Evolutionary conservation across 1,140 invertebrate genomes (phyloP).

Genomic region (Coelopa frigida): DNA sequence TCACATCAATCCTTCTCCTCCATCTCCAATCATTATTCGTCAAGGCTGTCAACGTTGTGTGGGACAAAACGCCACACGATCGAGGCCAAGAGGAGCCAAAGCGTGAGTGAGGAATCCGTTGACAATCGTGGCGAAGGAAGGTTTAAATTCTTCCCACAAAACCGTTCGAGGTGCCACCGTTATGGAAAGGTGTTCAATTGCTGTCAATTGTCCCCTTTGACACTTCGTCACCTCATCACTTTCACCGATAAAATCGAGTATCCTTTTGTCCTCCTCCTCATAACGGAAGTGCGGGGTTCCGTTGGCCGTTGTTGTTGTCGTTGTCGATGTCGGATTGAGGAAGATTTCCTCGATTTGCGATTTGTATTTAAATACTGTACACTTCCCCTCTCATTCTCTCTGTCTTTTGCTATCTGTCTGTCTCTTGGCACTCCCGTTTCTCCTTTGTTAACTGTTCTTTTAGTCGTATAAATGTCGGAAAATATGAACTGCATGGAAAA

Average conservation of each 20-base stretch:
- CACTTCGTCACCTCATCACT: not conserved
- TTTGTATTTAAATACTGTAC: constrained; percentile 10
- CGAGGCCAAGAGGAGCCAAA: too few species aligned
- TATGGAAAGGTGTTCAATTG: not conserved
- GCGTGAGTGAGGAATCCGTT: too few species aligned
- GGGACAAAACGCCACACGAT: too few species aligned
- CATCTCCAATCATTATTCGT: not conserved
- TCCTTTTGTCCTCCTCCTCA: constrained; percentile 1
- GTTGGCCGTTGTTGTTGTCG: not conserved
- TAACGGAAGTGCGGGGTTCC: too few species aligned
- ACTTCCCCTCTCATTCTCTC: not conserved
- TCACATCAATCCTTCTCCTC: too few species aligned
- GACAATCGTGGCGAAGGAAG: too few species aligned
- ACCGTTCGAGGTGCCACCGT: not conserved
- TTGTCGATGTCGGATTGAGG: not conserved
- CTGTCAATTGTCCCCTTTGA: constrained; percentile 7
- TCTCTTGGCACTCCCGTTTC: constrained; percentile 3
- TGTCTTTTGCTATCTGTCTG: not conserved
- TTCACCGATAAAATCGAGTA: constrained; percentile 4
- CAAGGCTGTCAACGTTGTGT: not conserved
- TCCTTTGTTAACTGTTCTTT: constrained; percentile 10
- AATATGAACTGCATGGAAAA: constrained; percentile 16
- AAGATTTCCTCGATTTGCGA: not conserved
- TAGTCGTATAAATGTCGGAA: constrained; percentile 14
- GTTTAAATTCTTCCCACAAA: not conserved